These are phyloP conservation scores for Acestrorhynchus altus DNA, from an alignment of 2,797 vertebrate species.

Conservation along the genomic window DNA sequence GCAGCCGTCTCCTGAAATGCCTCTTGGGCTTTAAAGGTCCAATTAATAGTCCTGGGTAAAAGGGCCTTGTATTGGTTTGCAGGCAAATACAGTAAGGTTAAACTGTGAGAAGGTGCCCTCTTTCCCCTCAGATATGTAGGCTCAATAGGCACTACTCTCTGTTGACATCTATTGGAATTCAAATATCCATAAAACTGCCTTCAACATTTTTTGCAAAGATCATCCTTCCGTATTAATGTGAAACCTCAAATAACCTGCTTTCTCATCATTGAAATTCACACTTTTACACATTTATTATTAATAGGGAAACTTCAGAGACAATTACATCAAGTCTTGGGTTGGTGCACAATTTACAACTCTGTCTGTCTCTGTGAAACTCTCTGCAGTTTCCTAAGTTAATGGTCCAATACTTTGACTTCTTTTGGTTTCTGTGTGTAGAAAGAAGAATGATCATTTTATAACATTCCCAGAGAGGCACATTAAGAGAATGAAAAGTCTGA, in stretches of 20 bases:
- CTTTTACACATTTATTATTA: conserved; percentile 43
- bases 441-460: conserved; percentile 3
- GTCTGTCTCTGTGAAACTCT: conserved; percentile 30
- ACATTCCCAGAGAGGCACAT: not conserved
- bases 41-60: conserved; percentile 23
- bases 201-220: conserved; percentile 25
- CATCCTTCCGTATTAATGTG: conserved; percentile 20
- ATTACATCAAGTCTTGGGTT: conserved; percentile 45
- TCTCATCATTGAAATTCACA: conserved; percentile 22
- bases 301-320: conserved; percentile 42
- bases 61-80: conserved; percentile 41
- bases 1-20: too few relatives aligned
- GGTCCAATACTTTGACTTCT: conserved; percentile 18
- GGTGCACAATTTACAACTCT: conserved; percentile 40
- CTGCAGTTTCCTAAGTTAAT: conserved; percentile 28
- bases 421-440: conserved; percentile 22
- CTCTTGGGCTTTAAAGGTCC: too few relatives aligned
- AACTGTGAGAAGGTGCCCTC: not conserved
- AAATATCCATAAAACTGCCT: conserved; percentile 12
- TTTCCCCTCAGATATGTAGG: not conserved
- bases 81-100: conserved; percentile 23
- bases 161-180: conserved; percentile 46
- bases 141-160: conserved; percentile 17
- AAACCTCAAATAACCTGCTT: conserved; percentile 37
- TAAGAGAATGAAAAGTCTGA: conserved; percentile 4